Evolutionary conservation across 2,113 vertebrate species (phyloP).

Genomic region (Tauraco erythrolophus): DNA sequence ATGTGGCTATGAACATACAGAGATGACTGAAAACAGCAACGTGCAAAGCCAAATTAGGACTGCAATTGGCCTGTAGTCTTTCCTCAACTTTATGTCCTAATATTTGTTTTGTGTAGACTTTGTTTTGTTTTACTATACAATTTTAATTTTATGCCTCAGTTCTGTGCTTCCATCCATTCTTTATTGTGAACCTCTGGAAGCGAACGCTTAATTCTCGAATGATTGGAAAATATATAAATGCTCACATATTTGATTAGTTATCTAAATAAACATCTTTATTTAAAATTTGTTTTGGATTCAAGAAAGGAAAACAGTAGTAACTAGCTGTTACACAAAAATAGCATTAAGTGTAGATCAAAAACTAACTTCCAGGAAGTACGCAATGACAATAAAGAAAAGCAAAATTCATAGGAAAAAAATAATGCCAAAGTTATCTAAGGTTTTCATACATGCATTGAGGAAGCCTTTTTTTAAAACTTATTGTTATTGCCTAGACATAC

Average conservation of each 20-base stretch:
- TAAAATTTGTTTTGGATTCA: too few relatives aligned
- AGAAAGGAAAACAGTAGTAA: neutral
- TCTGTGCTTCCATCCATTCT: neutral
- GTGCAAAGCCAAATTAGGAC: neutral
- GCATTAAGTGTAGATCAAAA: neutral
- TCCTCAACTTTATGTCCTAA: neutral
- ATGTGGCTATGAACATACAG: neutral
- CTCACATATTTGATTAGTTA: neutral
- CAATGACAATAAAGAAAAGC: neutral
- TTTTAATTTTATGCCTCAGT: neutral
- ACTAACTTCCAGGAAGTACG: neutral
- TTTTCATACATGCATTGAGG: neutral
- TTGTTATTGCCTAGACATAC: neutral
- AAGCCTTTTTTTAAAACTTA: neutral
- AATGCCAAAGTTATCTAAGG: neutral
- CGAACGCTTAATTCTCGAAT: neutral
- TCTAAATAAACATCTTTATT: neutral
- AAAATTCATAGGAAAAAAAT: neutral
- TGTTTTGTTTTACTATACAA: neutral
- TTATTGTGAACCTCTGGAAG: neutral
- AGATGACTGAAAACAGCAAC: neutral
- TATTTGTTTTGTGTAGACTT: neutral
- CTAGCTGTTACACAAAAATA: neutral
- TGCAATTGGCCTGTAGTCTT: accelerated
- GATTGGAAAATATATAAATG: neutral